Percentiles rank a stretch among this genome's conserved stretches.
phyloP scores from a whole-genome alignment of 1,140 invertebrate species.

The Zaprionus nigranus region DNA sequence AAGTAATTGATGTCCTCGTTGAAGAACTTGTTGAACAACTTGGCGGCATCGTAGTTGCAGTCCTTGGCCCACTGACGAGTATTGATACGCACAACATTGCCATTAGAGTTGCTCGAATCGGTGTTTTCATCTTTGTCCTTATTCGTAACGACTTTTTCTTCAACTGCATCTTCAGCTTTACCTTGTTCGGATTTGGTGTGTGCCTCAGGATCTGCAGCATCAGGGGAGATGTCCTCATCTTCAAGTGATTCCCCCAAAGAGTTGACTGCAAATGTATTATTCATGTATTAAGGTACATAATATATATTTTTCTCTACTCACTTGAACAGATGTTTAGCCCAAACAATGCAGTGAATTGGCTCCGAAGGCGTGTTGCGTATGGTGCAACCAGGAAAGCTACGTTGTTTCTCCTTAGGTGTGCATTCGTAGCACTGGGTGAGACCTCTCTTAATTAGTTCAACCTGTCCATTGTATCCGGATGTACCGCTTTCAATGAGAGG shows the following conservation, averaged over 20 bases:
- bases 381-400: slow-evolving; percentile 98
- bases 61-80: slow-evolving; percentile 95
- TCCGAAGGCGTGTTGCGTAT: slow-evolving; percentile 99
- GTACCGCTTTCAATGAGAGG: slow-evolving; percentile 98
- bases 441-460: slow-evolving; percentile 94
- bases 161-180: slow-evolving; percentile 84
- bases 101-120: slow-evolving; percentile 74
- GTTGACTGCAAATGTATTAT: slow-evolving; percentile 88
- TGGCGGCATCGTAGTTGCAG: slow-evolving; percentile 92
- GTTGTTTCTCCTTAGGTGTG: slow-evolving; percentile 94
- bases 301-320: slow-evolving; percentile 85
- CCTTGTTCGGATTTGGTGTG: slow-evolving; percentile 74
- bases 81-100: slow-evolving; percentile 92
- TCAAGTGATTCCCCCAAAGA: slow-evolving; percentile 98
- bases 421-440: slow-evolving; percentile 99
- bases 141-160: slow-evolving; percentile 84
- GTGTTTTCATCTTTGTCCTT: slow-evolving; percentile 74
- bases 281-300: not conserved
- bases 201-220: slow-evolving; percentile 96
- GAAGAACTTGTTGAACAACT: slow-evolving; percentile 96
- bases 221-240: slow-evolving; percentile 99
- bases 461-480: slow-evolving; percentile 96
- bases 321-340: slow-evolving; percentile 99
- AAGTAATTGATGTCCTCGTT: slow-evolving; percentile 98
- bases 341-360: slow-evolving; percentile 99